Evolutionary conservation across 2,797 vertebrate genomes (phyloP), one percentile per base, ranked within the genome.

Genomic region (Chaenodraco wilsoni): DNA sequence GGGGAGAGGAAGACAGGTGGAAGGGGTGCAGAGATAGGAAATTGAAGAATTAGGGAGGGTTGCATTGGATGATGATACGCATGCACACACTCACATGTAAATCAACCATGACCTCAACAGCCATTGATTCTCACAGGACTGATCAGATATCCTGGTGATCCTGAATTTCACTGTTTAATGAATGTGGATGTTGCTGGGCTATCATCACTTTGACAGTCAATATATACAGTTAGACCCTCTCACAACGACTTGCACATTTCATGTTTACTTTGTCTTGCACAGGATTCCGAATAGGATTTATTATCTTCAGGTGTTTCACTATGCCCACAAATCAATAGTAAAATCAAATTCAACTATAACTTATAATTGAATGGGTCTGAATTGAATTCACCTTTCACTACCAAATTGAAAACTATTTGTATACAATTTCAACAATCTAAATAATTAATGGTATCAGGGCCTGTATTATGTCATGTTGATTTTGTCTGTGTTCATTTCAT

Each of bases 81-180:
- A 46, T 58, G 56, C 48, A 71, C 59, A 57, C 46, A 23, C 40
- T 63, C 41, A 61, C 59, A 61, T 61, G 67, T 81, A 73, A 82
- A 88, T 63, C 77, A 84, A 82, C 79, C 51, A 27, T 77, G 82
- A 91, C 88, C 87, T 88, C 74, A 79, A 27, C 77, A 79, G 73
- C 63, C 82, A 91, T 88, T 37, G 87, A 88, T 87, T 61, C 46
- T 46, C 59, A 64, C 45, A 55, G 52, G 60, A 69, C 82, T 69
- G 71, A 87, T 68, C 72, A 75, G 78, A 79, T 73, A 72, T 79
- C 84, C 76, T 64, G 75, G 44, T 57, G 64, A 80, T 78, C 45
- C 72, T 79, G 63, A 82, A 78, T 73, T 72, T 54, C 69, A 66
- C 44, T 80, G 69, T 87, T 83, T 72, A 81, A 80, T 82, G 82